Conservation (phyloP, 2,888 invertebrate genomes). For the Polia nebulosa region DNA sequence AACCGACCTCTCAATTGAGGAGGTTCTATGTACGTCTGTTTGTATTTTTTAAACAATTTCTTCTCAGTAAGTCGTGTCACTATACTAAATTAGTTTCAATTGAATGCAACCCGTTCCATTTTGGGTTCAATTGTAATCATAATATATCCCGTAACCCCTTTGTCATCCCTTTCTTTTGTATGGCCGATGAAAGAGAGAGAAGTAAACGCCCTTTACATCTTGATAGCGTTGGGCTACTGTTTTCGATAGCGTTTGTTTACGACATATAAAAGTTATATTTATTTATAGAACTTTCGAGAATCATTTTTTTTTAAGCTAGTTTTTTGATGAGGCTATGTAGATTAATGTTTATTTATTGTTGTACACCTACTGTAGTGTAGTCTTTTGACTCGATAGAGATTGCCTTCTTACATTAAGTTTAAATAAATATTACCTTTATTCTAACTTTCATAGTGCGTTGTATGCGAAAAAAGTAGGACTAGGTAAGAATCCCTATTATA, state of each 20-base stretch:
- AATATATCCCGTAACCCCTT: constrained; percentile 6
- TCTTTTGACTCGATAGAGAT: no score
- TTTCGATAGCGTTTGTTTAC: constrained; percentile 28
- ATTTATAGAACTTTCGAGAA: constrained; percentile 16
- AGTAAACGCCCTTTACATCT: constrained; percentile 48
- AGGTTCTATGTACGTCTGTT: background rate
- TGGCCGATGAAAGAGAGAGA: constrained; percentile 50
- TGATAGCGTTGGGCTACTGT: constrained; percentile 32
- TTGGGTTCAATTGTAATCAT: constrained; percentile 7
- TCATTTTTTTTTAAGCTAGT: constrained; percentile 3
- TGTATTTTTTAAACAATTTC: background rate
- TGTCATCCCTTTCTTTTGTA: constrained; percentile 25
- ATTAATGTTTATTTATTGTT: background rate
- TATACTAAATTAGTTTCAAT: background rate
- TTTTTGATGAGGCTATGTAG: background rate
- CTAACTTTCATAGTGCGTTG: no score
- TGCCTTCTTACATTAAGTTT: no score
- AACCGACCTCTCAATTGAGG: background rate
- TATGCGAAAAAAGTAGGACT: background rate
- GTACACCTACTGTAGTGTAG: no score
- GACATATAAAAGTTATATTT: constrained; percentile 4
- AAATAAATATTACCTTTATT: no score
- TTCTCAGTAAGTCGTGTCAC: background rate
- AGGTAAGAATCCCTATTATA: no score
- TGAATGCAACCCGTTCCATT: constrained; percentile 22